Evolutionary conservation across 2,113 vertebrate genomes (phyloP).

Genomic region (Dascyllus trimaculatus): DNA sequence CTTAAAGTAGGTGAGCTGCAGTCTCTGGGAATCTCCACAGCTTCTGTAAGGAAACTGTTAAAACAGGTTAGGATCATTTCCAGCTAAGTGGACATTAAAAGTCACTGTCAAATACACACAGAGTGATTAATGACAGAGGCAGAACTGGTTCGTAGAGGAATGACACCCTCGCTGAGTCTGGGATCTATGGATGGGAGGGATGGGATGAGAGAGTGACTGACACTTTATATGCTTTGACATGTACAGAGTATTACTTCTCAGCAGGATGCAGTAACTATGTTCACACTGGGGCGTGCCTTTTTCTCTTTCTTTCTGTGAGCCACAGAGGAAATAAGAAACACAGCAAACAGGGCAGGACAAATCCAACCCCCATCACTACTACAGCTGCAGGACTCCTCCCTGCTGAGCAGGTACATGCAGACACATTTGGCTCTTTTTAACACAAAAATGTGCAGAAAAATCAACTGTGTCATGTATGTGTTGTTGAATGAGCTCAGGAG

Average conservation of each 20-base stretch:
- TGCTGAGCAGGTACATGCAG: neutral
- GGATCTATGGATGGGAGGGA: neutral
- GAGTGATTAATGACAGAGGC: slow-evolving; percentile 7
- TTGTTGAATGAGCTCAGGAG: neutral
- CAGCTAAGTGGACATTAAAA: slow-evolving; percentile 12
- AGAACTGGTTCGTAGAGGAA: no score
- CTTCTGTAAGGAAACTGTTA: neutral
- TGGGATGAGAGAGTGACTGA: neutral
- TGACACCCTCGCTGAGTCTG: neutral
- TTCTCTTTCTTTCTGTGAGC: slow-evolving; percentile 35
- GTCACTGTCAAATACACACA: neutral
- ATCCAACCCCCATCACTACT: slow-evolving; percentile 30
- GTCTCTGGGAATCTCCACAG: neutral
- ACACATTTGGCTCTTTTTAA: slow-evolving; percentile 10
- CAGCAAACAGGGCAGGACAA: slow-evolving; percentile 40
- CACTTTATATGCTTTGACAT: neutral
- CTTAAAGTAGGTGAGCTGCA: neutral
- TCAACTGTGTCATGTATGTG: neutral
- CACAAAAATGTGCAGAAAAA: neutral
- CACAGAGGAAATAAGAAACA: slow-evolving; percentile 44
- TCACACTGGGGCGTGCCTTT: slow-evolving; percentile 40
- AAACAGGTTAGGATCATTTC: neutral
- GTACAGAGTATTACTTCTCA: slow-evolving; percentile 50
- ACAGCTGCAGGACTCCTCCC: slow-evolving; percentile 29
- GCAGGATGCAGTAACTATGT: slow-evolving; percentile 17